Conservation (phyloP, 2,113 vertebrate species). For the western clawed frog (Xenopus tropicalis) region DNA sequence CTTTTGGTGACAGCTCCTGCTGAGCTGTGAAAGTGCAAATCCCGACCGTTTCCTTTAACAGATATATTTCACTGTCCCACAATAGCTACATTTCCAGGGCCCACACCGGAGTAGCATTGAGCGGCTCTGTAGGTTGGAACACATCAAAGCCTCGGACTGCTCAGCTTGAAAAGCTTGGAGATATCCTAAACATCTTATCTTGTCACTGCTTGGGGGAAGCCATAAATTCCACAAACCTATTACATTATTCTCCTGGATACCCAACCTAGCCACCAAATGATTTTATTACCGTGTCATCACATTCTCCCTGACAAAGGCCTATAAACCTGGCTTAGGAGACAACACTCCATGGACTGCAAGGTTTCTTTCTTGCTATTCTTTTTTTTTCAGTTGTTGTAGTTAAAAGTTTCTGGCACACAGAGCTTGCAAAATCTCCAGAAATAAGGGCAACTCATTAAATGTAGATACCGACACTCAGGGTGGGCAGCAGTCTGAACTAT, state of each 20-base stretch:
- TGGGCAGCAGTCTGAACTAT: too few relatives aligned
- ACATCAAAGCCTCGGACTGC: slow-evolving; percentile 70
- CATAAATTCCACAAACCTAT: slow-evolving; percentile 70
- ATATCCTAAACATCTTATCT: slow-evolving; percentile 68
- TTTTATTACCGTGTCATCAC: slow-evolving; percentile 40
- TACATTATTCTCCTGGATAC: slow-evolving; percentile 41
- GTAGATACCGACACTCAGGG: too few relatives aligned
- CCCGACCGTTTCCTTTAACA: neutral
- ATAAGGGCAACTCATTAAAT: too few relatives aligned
- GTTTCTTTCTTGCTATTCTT: neutral
- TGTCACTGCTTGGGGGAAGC: slow-evolving; percentile 65
- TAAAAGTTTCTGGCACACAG: neutral
- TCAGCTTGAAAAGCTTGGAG: slow-evolving; percentile 69
- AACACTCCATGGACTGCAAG: neutral
- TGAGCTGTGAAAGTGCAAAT: neutral
- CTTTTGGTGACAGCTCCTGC: neutral
- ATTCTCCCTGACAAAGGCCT: slow-evolving; percentile 30
- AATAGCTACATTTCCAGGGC: slow-evolving; percentile 14
- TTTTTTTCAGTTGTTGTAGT: neutral
- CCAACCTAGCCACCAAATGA: slow-evolving; percentile 25
- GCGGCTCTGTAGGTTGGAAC: slow-evolving; percentile 58
- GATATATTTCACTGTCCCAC: slow-evolving; percentile 11
- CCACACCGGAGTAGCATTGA: slow-evolving; percentile 50
- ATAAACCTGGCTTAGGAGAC: neutral
- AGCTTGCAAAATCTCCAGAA: neutral